Evolutionary conservation across 2,113 vertebrate genomes (phyloP).

Genomic region (Sapayoa aenigma): DNA sequence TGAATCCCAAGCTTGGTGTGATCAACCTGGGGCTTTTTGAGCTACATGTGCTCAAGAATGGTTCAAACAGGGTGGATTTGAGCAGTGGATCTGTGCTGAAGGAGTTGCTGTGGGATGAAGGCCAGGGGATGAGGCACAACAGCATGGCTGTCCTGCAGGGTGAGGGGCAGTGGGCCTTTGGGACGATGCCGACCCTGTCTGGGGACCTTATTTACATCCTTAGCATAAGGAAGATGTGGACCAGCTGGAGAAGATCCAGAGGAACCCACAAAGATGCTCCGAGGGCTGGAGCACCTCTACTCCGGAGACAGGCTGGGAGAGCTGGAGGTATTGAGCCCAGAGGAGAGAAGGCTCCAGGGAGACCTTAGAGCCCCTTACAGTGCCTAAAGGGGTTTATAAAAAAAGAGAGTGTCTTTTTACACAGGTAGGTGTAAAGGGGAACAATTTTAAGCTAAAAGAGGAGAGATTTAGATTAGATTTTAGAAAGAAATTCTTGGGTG

Average conservation of each 20-base stretch:
- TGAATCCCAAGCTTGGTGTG: not conserved
- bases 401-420: not conserved
- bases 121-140: not conserved
- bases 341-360: not conserved
- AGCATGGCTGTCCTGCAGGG: not conserved
- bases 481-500: not conserved
- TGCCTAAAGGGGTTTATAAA: not conserved
- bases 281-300: not conserved
- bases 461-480: not conserved
- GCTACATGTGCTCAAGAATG: not conserved
- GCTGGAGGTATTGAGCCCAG: not conserved
- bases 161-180: not conserved
- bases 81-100: not conserved
- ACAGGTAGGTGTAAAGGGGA: not conserved
- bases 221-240: not conserved
- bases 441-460: not conserved
- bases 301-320: not conserved
- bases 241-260: not conserved
- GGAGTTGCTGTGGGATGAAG: not conserved
- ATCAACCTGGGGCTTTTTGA: not conserved
- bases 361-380: not conserved
- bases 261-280: not conserved
- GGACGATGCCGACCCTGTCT: not conserved
- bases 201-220: not conserved
- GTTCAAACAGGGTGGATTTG: not conserved